These are phyloP conservation scores for Deilephila porcellus DNA, from an alignment of 2,888 invertebrate genomes.

Conservation along the genomic window DNA sequence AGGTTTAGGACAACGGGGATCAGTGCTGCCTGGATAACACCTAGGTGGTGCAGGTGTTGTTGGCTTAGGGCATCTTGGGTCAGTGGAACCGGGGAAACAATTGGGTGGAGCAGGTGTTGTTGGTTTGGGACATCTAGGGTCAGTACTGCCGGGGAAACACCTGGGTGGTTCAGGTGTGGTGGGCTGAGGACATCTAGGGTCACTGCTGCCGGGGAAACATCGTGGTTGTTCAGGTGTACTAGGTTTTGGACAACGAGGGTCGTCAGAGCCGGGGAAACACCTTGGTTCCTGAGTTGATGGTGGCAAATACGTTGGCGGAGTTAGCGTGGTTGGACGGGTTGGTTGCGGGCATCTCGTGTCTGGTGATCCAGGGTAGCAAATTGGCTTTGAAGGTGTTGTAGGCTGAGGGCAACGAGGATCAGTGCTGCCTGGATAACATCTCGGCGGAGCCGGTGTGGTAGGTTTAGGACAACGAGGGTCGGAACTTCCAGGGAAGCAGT, in stretches of 20 bases:
- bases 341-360: conserved; percentile 48
- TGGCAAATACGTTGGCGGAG: conserved; percentile 39
- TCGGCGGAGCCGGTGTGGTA: conserved; percentile 41
- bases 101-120: conserved; percentile 43
- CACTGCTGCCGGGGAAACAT: conserved; percentile 50
- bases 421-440: conserved; percentile 44
- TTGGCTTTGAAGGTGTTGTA: conserved; percentile 47
- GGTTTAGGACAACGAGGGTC: conserved; percentile 53
- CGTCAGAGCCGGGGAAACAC: conserved; percentile 45
- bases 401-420: conserved; percentile 57
- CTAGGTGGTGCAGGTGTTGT: conserved; percentile 43
- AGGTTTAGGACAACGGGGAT: conserved; percentile 49
- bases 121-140: conserved; percentile 46
- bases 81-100: conserved; percentile 52
- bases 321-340: conserved; percentile 44
- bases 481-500: conserved; percentile 58
- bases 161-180: conserved; percentile 47
- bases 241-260: conserved; percentile 50
- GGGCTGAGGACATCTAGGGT: conserved; percentile 46
- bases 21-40: conserved; percentile 52
- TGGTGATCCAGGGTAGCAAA: conserved; percentile 53
- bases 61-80: conserved; percentile 50
- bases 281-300: conserved; percentile 10
- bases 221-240: conserved; percentile 43
- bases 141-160: conserved; percentile 44